A percentile compares a stretch with the other conserved stretches of the same genome.
These are phyloP conservation scores for Steinernema khuongi DNA, from an alignment of 1,140 invertebrate species.

Conservation along the genomic window DNA sequence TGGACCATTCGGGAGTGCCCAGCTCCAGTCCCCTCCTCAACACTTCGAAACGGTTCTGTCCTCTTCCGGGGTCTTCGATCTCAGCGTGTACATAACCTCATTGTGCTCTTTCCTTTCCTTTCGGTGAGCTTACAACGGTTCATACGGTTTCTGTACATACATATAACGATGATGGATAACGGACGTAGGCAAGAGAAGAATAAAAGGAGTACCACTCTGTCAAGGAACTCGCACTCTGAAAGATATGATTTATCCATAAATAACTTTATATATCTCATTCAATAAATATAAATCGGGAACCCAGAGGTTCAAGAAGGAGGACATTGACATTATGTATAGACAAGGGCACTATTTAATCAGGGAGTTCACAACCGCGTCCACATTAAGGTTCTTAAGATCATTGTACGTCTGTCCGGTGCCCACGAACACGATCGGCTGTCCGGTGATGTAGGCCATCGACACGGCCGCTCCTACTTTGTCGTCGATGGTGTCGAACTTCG, in stretches of 20 bases:
- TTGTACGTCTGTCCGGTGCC: slow-evolving; percentile 98
- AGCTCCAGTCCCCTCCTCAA: no score
- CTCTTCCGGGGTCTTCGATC: not conserved
- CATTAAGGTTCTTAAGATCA: slow-evolving; percentile 91
- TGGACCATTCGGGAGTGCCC: no score
- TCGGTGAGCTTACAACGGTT: not conserved
- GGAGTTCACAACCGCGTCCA: slow-evolving; percentile 88
- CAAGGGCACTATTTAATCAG: slow-evolving; percentile 75
- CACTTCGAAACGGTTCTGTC: not conserved
- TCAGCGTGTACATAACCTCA: not conserved
- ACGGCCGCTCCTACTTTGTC: slow-evolving; percentile 99
- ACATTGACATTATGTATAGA: slow-evolving; percentile 12
- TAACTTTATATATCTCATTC: not conserved
- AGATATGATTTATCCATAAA: no score
- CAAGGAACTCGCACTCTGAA: no score
- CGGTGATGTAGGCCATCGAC: slow-evolving; percentile 99
- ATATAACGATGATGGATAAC: no score
- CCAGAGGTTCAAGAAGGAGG: not conserved
- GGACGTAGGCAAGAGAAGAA: no score
- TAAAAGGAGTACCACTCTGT: no score
- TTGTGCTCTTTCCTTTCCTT: not conserved
- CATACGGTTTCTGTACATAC: slow-evolving; percentile 7
- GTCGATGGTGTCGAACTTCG: slow-evolving; percentile 98
- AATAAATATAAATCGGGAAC: not conserved
- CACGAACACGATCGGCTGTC: slow-evolving; percentile 98